These are phyloP conservation scores for Lepidocolaptes lacrymiger DNA, from an alignment of 2,797 vertebrate species.

Conservation along the genomic window DNA sequence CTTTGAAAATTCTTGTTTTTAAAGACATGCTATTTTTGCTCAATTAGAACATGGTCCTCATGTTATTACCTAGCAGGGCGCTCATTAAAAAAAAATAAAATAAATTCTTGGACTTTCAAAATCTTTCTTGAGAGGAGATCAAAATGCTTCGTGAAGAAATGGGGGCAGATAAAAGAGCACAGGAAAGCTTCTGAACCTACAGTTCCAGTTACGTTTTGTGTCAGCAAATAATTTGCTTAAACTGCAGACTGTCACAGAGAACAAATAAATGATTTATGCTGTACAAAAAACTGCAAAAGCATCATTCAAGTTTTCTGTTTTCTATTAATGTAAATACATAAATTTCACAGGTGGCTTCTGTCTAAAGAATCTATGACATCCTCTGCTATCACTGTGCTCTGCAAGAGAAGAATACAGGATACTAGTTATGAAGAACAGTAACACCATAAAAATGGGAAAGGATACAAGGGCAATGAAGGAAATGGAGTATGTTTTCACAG, in stretches of 20 bases:
- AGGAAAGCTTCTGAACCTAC: conserved; percentile 13
- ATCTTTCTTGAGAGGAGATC: conserved; percentile 20
- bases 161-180: conserved; percentile 16
- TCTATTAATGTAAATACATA: conserved; percentile 25
- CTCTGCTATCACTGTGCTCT: background rate
- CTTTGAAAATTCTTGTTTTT: background rate
- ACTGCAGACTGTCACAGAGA: conserved; percentile 34
- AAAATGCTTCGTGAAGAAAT: background rate
- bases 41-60: background rate
- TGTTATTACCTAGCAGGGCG: background rate
- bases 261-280: conserved; percentile 36
- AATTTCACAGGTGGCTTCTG: conserved; percentile 15
- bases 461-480: background rate
- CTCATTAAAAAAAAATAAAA: background rate
- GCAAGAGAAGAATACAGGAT: background rate
- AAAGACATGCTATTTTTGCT: background rate
- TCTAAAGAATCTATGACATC: background rate
- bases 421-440: background rate
- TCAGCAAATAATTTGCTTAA: conserved; percentile 63
- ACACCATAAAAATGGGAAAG: background rate
- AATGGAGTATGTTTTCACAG: background rate
- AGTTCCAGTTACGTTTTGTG: background rate
- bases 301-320: conserved; percentile 26
- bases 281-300: background rate
- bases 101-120: background rate